Evolutionary conservation across 2,113 vertebrate genomes (phyloP).

Genomic region (Tyto alba): DNA sequence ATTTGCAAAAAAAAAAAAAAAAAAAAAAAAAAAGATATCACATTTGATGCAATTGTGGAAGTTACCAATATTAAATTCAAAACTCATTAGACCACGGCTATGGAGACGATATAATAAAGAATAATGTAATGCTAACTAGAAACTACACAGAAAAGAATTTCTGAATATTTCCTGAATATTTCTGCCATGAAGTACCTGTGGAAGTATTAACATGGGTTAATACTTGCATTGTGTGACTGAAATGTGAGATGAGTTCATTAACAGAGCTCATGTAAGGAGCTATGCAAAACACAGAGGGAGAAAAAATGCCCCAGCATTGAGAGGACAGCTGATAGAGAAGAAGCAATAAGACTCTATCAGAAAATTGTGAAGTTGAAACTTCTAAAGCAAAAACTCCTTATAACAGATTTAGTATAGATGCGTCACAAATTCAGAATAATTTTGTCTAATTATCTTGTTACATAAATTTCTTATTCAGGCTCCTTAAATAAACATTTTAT

Average conservation of each 20-base stretch:
- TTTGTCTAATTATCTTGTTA: neutral
- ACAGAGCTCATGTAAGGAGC: neutral
- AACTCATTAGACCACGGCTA: neutral
- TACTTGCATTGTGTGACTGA: neutral
- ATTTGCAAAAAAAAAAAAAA: neutral
- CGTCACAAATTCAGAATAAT: neutral
- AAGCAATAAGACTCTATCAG: neutral
- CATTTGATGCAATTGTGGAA: neutral
- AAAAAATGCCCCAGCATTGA: neutral
- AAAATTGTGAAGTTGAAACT: neutral
- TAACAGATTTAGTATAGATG: neutral
- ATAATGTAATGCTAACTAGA: neutral
- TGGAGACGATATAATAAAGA: neutral
- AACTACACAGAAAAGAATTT: neutral
- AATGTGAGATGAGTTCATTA: neutral
- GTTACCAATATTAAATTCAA: neutral
- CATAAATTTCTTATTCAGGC: neutral
- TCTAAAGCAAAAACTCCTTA: neutral
- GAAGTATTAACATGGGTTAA: neutral
- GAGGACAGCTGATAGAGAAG: neutral
- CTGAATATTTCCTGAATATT: neutral
- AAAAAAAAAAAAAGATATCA: too few relatives aligned
- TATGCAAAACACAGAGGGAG: neutral
- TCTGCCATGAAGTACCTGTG: rapidly evolving
- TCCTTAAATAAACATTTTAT: neutral